Conservation (phyloP, 2,113 vertebrate species). For the Fulmarus glacialis region DNA sequence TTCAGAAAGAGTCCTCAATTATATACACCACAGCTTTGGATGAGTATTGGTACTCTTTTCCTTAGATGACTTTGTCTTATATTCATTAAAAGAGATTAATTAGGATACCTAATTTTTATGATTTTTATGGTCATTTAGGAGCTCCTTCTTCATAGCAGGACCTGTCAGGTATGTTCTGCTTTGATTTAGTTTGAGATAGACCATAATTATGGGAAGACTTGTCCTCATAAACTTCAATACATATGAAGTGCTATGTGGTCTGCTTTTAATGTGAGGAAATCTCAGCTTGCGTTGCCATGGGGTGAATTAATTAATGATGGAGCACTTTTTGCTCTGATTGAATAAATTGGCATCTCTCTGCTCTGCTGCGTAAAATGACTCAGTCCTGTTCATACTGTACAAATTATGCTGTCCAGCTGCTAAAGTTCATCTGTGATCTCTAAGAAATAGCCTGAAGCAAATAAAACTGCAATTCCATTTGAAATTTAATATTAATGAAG, state of each 20-base stretch:
- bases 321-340: slow-evolving; percentile 25
- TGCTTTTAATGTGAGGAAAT: neutral
- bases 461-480: neutral
- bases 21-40: neutral
- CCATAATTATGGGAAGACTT: neutral
- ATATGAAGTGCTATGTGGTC: neutral
- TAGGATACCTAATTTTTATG: neutral
- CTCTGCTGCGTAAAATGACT: neutral
- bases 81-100: neutral
- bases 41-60: neutral
- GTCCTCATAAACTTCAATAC: neutral
- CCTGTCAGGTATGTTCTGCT: neutral
- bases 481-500: slow-evolving; percentile 44
- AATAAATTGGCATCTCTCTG: slow-evolving; percentile 28
- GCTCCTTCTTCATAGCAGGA: neutral
- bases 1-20: neutral
- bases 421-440: slow-evolving; percentile 15
- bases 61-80: neutral
- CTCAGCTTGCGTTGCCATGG: neutral
- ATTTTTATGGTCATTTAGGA: neutral
- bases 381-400: neutral
- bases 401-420: slow-evolving; percentile 35
- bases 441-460: slow-evolving; percentile 8
- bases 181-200: slow-evolving; percentile 18
- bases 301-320: slow-evolving; percentile 11